Evolutionary conservation across 2,113 vertebrate species (phyloP).

Genomic region (Chamaea fasciata): DNA sequence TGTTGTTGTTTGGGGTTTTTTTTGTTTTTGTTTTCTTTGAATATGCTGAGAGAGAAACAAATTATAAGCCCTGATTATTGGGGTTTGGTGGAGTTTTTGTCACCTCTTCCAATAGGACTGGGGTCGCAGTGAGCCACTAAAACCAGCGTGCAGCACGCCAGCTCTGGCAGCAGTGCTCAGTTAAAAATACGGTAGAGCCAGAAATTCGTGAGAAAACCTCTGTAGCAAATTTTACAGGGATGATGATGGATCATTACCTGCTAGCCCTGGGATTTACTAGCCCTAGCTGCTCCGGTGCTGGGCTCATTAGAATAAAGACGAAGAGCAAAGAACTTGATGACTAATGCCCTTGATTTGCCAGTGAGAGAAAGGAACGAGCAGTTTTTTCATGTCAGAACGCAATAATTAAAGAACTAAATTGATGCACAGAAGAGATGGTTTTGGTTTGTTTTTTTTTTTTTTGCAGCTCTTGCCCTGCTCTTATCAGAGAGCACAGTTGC

Average conservation of each 20-base stretch:
- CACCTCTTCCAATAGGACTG: not conserved
- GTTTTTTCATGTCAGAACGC: conserved; percentile 19
- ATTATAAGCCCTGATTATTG: not conserved
- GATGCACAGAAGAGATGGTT: not conserved
- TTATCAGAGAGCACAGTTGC: conserved; percentile 56
- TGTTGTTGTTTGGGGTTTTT: too few species aligned
- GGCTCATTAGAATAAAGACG: not conserved
- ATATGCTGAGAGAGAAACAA: not conserved
- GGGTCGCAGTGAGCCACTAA: not conserved
- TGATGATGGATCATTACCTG: not conserved
- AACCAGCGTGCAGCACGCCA: not conserved
- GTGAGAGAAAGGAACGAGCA: not conserved
- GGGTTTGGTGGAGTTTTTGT: not conserved
- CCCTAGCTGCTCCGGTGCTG: not conserved
- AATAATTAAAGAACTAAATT: conserved; percentile 26
- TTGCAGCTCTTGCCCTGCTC: not conserved
- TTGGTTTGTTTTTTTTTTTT: not conserved
- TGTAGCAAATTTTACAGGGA: not conserved
- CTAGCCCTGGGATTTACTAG: not conserved
- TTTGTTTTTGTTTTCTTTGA: too few species aligned
- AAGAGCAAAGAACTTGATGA: not conserved
- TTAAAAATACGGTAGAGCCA: not conserved
- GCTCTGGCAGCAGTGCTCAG: not conserved
- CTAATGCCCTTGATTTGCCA: conserved; percentile 31
- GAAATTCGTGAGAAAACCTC: not conserved